Evolutionary conservation across 92 coral and sea anemone genomes (phyloP).

Genomic region (Zoanthus sansibaricus): DNA sequence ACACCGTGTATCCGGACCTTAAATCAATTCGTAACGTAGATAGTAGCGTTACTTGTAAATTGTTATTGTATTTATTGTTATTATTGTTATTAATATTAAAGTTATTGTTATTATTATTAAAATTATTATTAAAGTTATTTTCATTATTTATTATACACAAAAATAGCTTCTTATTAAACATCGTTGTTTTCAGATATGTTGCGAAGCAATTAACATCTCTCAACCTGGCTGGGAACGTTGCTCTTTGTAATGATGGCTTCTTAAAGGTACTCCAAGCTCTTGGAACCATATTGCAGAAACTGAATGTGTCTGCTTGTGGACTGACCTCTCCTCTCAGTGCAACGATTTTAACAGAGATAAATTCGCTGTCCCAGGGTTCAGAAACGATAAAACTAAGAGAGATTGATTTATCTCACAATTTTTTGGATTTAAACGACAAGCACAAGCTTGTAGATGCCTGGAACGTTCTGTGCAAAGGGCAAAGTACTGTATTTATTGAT

Average conservation of each 20-base stretch:
- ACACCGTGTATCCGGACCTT: no score
- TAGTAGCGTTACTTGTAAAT: no score
- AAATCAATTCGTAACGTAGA: no score
- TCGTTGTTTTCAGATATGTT: slow-evolving; percentile 21
- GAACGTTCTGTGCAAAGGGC: slow-evolving; percentile 16
- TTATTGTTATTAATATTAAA: no score
- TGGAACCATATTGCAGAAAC: slow-evolving; percentile 49
- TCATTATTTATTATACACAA: background rate
- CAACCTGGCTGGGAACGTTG: slow-evolving; percentile 77
- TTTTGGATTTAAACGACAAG: slow-evolving; percentile 20
- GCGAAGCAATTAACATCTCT: slow-evolving; percentile 53
- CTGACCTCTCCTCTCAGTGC: slow-evolving; percentile 69
- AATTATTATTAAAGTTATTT: no score
- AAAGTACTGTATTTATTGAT: slow-evolving; percentile 34
- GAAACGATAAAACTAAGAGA: slow-evolving; percentile 34
- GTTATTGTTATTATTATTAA: no score
- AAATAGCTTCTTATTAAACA: no score
- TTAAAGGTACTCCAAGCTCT: slow-evolving; percentile 45
- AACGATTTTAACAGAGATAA: slow-evolving; percentile 33
- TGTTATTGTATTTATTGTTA: no score
- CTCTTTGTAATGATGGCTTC: slow-evolving; percentile 44
- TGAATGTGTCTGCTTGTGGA: slow-evolving; percentile 85
- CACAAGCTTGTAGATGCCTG: slow-evolving; percentile 45
- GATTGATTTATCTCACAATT: slow-evolving; percentile 56
- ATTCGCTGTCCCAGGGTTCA: slow-evolving; percentile 9